Conservation (phyloP, 2,113 vertebrate species). For the Mustela nigripes region DNA sequence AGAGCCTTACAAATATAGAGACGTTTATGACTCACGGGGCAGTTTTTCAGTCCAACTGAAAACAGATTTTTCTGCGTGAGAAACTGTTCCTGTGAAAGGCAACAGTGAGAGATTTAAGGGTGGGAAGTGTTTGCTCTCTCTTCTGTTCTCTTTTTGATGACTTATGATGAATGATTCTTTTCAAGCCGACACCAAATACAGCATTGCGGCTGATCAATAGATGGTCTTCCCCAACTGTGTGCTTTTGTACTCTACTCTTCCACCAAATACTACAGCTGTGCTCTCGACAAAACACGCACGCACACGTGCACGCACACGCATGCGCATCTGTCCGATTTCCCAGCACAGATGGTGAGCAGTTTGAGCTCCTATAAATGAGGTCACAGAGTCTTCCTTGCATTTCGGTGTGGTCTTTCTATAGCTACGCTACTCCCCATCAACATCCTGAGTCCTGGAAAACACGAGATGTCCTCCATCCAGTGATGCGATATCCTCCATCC, state of each 20-base stretch:
- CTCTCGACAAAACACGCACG: background rate
- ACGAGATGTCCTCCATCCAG: background rate
- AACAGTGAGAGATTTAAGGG: slow-evolving; percentile 45
- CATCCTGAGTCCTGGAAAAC: background rate
- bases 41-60: slow-evolving; percentile 71
- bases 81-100: slow-evolving; percentile 70
- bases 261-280: background rate
- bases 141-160: slow-evolving; percentile 61
- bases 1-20: slow-evolving; percentile 72
- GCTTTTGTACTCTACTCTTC: slow-evolving; percentile 20
- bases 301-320: rapidly evolving
- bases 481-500: background rate
- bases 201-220: slow-evolving; percentile 43
- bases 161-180: slow-evolving; percentile 49
- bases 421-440: background rate
- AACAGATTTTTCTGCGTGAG: slow-evolving; percentile 78
- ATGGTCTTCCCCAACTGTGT: slow-evolving; percentile 35
- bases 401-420: background rate
- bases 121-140: background rate
- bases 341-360: slow-evolving; percentile 70
- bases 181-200: slow-evolving; percentile 38
- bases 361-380: slow-evolving; percentile 64
- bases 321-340: background rate
- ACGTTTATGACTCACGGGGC: slow-evolving; percentile 65
- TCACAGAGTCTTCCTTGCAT: slow-evolving; percentile 19